A percentile compares a stretch with the other conserved stretches of the same genome.
Conservation (phyloP, 2,113 vertebrate species). For the Ranitomeya variabilis region DNA sequence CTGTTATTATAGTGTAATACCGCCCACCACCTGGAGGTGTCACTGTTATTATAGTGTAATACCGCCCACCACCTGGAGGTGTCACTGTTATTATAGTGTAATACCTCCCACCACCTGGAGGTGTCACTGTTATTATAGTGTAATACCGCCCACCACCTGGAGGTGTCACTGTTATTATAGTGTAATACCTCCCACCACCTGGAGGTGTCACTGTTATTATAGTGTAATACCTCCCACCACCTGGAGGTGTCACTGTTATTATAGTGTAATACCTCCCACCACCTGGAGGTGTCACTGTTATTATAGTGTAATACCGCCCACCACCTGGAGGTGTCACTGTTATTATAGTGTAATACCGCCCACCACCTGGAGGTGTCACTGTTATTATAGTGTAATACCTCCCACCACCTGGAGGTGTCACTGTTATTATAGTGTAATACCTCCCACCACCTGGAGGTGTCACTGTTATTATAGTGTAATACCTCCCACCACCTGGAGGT, state of each 20-base stretch:
- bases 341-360: too few relatives aligned
- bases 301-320: background rate
- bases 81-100: background rate
- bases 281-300: background rate
- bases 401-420: background rate
- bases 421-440: background rate
- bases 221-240: too few relatives aligned
- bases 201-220: background rate
- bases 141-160: background rate
- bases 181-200: background rate
- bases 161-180: background rate
- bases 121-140: background rate
- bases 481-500: too few relatives aligned
- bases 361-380: too few relatives aligned
- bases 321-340: background rate
- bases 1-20: background rate
- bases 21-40: background rate
- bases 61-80: background rate
- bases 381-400: background rate
- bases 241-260: background rate
- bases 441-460: background rate
- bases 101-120: too few relatives aligned
- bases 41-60: background rate
- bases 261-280: background rate
- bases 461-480: background rate